phyloP scores from a whole-genome alignment of 2,797 vertebrate species.

The Pangasius larnaudii region DNA sequence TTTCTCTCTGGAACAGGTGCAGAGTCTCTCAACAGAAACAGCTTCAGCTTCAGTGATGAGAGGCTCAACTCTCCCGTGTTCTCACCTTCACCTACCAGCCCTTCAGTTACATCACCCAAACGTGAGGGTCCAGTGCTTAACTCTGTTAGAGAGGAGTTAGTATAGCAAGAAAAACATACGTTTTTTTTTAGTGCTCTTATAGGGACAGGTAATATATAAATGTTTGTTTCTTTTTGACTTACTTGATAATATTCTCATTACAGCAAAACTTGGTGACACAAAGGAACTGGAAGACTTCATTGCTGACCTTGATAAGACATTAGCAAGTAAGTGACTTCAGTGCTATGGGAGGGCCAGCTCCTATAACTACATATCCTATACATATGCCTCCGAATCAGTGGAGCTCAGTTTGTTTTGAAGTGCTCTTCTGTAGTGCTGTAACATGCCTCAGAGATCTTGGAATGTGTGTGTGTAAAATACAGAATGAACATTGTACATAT shows the following conservation, averaged over 20 bases:
- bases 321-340: constrained; percentile 87
- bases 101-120: constrained; percentile 81
- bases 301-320: constrained; percentile 92
- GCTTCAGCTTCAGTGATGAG: constrained; percentile 94
- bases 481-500: constrained; percentile 57
- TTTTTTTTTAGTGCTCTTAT: not conserved
- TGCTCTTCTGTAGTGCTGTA: constrained; percentile 56
- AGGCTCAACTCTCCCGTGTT: constrained; percentile 87
- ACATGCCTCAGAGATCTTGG: constrained; percentile 60
- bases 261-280: constrained; percentile 97
- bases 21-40: constrained; percentile 88
- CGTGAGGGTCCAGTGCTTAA: constrained; percentile 69
- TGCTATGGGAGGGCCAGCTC: not conserved
- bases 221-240: not conserved
- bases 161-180: not conserved
- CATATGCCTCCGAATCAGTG: not conserved
- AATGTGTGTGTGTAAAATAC: constrained; percentile 56
- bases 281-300: constrained; percentile 98
- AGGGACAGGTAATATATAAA: not conserved
- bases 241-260: constrained; percentile 45
- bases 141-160: not conserved
- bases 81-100: constrained; percentile 74
- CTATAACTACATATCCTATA: not conserved
- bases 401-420: constrained; percentile 28
- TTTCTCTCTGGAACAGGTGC: constrained; percentile 78